Evolutionary conservation across 2,113 vertebrate genomes (phyloP), one percentile per base, ranked within the genome.

Genomic region (Heterocephalus glaber): DNA sequence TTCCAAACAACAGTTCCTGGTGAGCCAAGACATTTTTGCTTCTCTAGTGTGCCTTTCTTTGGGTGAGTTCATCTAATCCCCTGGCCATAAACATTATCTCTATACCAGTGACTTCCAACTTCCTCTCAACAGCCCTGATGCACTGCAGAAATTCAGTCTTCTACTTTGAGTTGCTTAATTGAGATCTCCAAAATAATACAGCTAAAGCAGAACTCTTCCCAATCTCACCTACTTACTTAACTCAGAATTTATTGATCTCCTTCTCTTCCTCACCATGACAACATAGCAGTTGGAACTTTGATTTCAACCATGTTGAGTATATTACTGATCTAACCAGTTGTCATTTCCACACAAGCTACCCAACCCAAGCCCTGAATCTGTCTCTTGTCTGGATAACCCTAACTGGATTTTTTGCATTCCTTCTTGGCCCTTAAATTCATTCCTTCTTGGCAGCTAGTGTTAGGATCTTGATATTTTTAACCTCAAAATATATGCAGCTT

Each of bases 221-320:
- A 68, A 20, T 35, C 9, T 54, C 38, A 56, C 44, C 58, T 82
- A 65, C 3, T 38, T 83, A 56, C 22, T 85, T n/a, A 63, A 72
- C 12, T 49, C 49, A 52, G 28, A 72, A 92, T 4, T 10, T 22
- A 89, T 6, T 61, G 2, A 68, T 54, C 33, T 33, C 4, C 82
- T 92, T 86, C 49, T 96, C 70, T 85, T 89, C n/a, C 20, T 82
- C 47, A 81, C 38, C 33, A 56, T 52, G 77, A 82, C 11, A 33
- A 11, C 41, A 14, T 77, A 35, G n/a, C 41, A 49, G 3, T 92
- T 38, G 84, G n/a, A 92, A 76, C 33, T 44, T 12, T 49, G 28
- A 17, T 63, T 33, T 77, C 60, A 17, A 35, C 80, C 17, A 38
- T 61, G 35, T 54, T 12, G 77, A 86, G 66, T 28, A 11, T 9